Evolutionary conservation across 2,888 invertebrate species (phyloP), one percentile per base, ranked within the genome.

Genomic region (Cryptocephalus moraei): DNA sequence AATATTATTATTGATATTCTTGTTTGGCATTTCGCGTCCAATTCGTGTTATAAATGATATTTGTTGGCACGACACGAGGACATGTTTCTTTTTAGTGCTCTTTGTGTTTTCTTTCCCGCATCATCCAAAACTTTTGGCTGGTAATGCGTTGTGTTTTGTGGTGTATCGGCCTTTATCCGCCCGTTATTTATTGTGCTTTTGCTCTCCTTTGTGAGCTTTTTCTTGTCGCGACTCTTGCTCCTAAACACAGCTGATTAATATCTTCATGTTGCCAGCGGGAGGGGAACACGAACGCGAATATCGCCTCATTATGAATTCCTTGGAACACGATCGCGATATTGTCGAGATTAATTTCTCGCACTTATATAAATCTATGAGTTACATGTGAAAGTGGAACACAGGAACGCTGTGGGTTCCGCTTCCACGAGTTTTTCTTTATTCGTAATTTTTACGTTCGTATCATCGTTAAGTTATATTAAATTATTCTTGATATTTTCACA

Each of bases 1-100:
- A 50, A 64, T 66, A 67, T 66, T 65, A 65, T 70, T 70, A 70
- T 70, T 68, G 68, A 69, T 68, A 70, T 69, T 65, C 66, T 68
- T 68, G 67, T 67, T 68, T 67, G 66, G 64, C 60, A 62, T 64
- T 64, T 67, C 62, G 59, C 58, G 60, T 59, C 65, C 63, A 64
- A 62, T 60, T 64, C 66, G 65, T 59, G 62, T 65, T 66, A 68
- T 68, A 68, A 68, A 68, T 68, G 67, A 66, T 63, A 66, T 67
- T 67, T 65, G 64, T 62, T 62, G 64, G 64, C 62, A 62, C 63
- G 60, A 61, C 61, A 65, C 62, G 58, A 57, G 63, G 64, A 65
- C 59, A 65, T 64, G 64, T 61, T 64, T 62, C 64, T 64, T 64
- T 60, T 53, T 46, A 49, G 53, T 50, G 46, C 48, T 50, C 49